A percentile compares a stretch with the other conserved stretches of the same genome.
phyloP scores from a whole-genome alignment of 2,113 vertebrate species.

The Phrynosoma platyrhinos region DNA sequence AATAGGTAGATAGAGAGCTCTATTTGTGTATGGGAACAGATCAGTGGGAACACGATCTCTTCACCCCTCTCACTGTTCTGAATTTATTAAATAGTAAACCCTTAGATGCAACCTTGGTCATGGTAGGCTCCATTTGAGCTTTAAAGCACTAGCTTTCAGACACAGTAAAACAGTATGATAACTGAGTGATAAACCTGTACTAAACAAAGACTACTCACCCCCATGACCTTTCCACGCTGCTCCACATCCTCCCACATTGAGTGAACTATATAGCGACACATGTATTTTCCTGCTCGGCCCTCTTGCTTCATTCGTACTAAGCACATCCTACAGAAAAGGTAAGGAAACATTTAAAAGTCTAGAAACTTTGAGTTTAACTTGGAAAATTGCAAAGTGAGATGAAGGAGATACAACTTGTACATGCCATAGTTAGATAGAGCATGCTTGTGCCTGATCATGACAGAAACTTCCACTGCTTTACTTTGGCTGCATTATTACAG shows the following conservation, averaged over 20 bases:
- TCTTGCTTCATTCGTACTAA: conserved; percentile 97
- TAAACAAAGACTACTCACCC: conserved; percentile 82
- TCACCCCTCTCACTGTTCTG: neutral
- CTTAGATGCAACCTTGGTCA: neutral
- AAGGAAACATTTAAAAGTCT: neutral
- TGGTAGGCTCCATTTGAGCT: neutral
- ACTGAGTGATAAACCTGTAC: neutral
- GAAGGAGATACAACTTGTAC: neutral
- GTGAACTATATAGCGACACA: conserved; percentile 95
- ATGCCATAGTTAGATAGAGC: neutral
- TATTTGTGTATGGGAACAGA: neutral
- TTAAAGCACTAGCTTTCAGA: neutral
- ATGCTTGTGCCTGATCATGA: neutral
- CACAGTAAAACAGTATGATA: conserved; percentile 7
- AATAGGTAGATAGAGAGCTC: neutral
- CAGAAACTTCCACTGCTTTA: neutral
- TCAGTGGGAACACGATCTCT: neutral
- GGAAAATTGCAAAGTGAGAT: neutral
- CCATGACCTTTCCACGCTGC: conserved; percentile 96
- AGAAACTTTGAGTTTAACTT: neutral
- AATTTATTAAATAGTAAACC: neutral
- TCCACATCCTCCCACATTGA: conserved; percentile 99
- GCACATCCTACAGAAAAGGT: conserved; percentile 88
- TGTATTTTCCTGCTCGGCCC: conserved; percentile 93
- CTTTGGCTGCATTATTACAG: neutral